Percentiles rank a stretch among this genome's conserved stretches.
phyloP scores from a whole-genome alignment of 2,888 invertebrate genomes.

The Silvanus unidentatus region DNA sequence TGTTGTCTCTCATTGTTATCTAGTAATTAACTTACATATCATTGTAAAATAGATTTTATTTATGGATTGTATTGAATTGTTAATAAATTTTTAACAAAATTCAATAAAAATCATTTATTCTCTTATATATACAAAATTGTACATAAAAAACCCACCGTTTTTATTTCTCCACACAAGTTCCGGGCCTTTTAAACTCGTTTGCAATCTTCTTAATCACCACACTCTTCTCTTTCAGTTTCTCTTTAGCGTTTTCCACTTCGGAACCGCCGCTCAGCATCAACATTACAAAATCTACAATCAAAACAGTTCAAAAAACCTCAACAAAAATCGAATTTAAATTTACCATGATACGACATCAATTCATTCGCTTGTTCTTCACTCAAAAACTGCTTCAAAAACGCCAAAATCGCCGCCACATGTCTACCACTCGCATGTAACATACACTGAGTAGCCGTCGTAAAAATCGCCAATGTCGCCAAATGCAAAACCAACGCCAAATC shows the following conservation, averaged over 20 bases:
- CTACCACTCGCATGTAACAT: slow-evolving; percentile 91
- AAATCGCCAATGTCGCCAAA: slow-evolving; percentile 69
- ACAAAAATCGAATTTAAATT: slow-evolving; percentile 24
- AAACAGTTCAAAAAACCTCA: slow-evolving; percentile 4
- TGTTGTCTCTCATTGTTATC: neutral
- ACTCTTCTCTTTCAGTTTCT: slow-evolving; percentile 46
- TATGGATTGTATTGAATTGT: slow-evolving; percentile 17
- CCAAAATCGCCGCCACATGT: slow-evolving; percentile 77
- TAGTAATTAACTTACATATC: slow-evolving; percentile 15
- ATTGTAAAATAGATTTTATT: slow-evolving; percentile 19
- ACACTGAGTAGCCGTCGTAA: slow-evolving; percentile 71
- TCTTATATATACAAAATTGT: neutral
- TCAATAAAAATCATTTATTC: neutral
- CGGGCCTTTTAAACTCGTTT: slow-evolving; percentile 48
- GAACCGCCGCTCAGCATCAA: slow-evolving; percentile 53
- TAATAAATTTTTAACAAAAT: neutral
- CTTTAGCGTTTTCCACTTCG: slow-evolving; percentile 49
- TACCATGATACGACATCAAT: slow-evolving; percentile 75
- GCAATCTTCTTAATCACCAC: slow-evolving; percentile 50
- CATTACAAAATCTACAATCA: slow-evolving; percentile 58
- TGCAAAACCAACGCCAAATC: slow-evolving; percentile 78
- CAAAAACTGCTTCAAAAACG: slow-evolving; percentile 65
- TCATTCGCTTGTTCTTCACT: slow-evolving; percentile 58
- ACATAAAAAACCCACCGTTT: too few relatives aligned
- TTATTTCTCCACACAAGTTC: slow-evolving; percentile 6